Base-by-base conservation (phyloP, 2,797 vertebrate species). In the Bradypus variegatus region DNA sequence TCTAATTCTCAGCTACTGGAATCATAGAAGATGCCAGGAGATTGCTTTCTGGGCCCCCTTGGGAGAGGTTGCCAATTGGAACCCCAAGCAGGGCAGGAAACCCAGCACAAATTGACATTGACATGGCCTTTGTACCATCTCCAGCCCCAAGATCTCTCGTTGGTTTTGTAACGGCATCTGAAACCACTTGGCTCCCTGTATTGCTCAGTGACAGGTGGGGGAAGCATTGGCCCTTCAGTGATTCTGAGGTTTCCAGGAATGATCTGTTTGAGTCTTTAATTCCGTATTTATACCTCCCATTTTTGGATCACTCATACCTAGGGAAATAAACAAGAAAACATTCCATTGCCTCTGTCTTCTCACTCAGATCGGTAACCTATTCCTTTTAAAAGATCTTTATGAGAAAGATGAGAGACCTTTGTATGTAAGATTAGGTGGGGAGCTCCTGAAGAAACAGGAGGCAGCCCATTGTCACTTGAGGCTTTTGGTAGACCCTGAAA, bases 241-340 rank as follows among this genome's bases (percentile, higher is more conserved):
- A 60, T 92, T 89, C 70, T 69, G 64, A 96, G 96, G 94, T 97
- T 97, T 95, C 94, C 94, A 96, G 94, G 93, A 96, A 91, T 95
- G 89, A 78, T 93, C 88, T 94, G 92, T 36, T 86, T 73, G 85
- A 82, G 94, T 95, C 93, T 97, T 95, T 91, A 89, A 65, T 92
- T 89, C 64, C 83, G 11, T 88, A 81, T 95, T 93, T 90, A 78
- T 93, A 38, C 91, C 75, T 95, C 75, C 81, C 85, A 76, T 94
- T 79, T 93, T 96, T 90, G 95, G 91, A 93, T 95, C 94, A 38
- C 55, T 95, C 19, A 73, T 64, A 60, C 38, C 58, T 88, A 76
- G 64, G 55, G 77, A 89, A 90, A 41, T 94, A 94, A 95, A 73
- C 65, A 73, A 76, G 88, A 93, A 96, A 76, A 82, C 41, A 87